These are phyloP conservation scores for Drosophila subsilvestris DNA, from an alignment of 2,888 invertebrate genomes.

Conservation along the genomic window DNA sequence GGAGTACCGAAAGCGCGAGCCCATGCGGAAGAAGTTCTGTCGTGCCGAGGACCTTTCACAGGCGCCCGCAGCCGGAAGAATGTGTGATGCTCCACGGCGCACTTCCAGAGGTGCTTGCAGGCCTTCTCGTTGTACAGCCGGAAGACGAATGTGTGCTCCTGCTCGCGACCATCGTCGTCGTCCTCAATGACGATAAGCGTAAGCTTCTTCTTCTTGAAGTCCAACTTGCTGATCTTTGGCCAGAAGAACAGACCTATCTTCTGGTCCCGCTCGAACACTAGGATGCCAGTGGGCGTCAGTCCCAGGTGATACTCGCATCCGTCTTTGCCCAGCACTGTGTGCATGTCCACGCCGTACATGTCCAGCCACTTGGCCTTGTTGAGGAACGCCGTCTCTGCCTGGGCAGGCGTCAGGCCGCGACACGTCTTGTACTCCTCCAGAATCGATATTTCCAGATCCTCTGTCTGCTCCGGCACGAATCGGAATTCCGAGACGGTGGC, in stretches of 20 bases:
- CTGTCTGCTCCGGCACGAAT: slow-evolving; percentile 97
- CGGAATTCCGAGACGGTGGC: slow-evolving; percentile 99
- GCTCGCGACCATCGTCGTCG: slow-evolving; percentile 97
- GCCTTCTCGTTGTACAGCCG: slow-evolving; percentile 98
- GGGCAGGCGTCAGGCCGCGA: slow-evolving; percentile 95
- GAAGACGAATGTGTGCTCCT: slow-evolving; percentile 99
- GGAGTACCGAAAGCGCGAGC: slow-evolving; percentile 95
- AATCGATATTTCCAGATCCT: slow-evolving; percentile 97
- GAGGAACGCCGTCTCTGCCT: slow-evolving; percentile 96
- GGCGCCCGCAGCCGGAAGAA: slow-evolving; percentile 97
- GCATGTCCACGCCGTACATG: slow-evolving; percentile 99
- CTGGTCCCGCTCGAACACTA: slow-evolving; percentile 97
- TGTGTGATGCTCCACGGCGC: slow-evolving; percentile 99
- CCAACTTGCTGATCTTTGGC: slow-evolving; percentile 99
- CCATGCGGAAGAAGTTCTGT: slow-evolving; percentile 99
- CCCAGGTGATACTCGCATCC: slow-evolving; percentile 98
- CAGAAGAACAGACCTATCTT: slow-evolving; percentile 99
- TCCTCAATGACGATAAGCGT: slow-evolving; percentile 99
- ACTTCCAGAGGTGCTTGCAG: slow-evolving; percentile 99
- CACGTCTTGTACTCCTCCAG: slow-evolving; percentile 95
- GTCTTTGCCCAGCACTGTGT: slow-evolving; percentile 98
- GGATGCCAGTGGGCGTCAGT: slow-evolving; percentile 98
- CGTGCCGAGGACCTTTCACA: slow-evolving; percentile 93
- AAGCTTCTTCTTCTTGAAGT: slow-evolving; percentile 98
- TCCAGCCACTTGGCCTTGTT: slow-evolving; percentile 99